phyloP scores from a whole-genome alignment of 1,140 invertebrate genomes.

The Philopotamus ludificatus region DNA sequence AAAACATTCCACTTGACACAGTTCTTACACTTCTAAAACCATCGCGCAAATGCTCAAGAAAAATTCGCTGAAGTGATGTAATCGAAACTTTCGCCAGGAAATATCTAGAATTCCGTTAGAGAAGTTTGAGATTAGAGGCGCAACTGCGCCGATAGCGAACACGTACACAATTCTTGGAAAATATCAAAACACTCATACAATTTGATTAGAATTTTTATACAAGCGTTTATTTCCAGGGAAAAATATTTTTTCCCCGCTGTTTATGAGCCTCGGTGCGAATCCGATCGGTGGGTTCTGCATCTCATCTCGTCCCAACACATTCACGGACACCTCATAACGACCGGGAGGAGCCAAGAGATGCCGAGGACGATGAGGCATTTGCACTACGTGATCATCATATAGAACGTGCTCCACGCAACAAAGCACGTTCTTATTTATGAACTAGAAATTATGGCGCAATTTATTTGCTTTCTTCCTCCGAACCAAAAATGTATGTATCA shows the following conservation, averaged over 20 bases:
- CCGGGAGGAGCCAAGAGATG: neutral
- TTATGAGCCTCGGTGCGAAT: neutral
- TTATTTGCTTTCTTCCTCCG: neutral
- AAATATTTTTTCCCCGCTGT: neutral
- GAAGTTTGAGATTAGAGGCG: no score
- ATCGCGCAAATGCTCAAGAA: no score
- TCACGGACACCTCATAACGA: neutral
- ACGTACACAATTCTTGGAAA: no score
- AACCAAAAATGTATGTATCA: neutral
- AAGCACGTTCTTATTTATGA: neutral
- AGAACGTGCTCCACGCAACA: neutral
- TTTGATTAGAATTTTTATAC: no score
- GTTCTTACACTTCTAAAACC: no score
- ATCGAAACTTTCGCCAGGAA: no score
- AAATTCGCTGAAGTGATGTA: no score
- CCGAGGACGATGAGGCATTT: neutral
- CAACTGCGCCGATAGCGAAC: no score
- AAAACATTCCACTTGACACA: no score
- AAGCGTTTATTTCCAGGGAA: no score
- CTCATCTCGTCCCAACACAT: conserved; percentile 3
- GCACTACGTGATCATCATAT: conserved; percentile 4
- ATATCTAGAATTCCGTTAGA: no score
- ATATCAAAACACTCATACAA: no score
- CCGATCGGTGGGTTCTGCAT: neutral
- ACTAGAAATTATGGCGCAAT: neutral